phyloP scores from a whole-genome alignment of 2,113 vertebrate genomes.

The Excalfactoria chinensis region DNA sequence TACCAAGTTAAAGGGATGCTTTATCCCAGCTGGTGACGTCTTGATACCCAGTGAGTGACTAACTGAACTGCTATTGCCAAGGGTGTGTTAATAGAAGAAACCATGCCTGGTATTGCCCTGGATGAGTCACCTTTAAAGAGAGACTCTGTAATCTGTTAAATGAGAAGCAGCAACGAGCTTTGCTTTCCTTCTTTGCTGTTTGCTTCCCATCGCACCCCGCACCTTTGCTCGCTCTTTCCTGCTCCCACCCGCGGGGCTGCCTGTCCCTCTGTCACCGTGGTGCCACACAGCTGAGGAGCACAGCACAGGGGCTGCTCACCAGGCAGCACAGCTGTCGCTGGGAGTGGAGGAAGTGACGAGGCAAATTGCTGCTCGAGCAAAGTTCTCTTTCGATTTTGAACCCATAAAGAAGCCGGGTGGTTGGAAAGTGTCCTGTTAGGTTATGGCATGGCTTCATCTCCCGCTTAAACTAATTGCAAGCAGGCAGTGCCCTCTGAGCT shows the following conservation, averaged over 20 bases:
- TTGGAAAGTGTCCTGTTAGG: neutral
- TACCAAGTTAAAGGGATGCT: neutral
- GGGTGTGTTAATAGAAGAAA: conserved; percentile 49
- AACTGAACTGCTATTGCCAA: conserved; percentile 50
- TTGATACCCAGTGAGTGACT: conserved; percentile 49
- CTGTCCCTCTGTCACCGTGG: neutral
- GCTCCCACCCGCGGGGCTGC: neutral
- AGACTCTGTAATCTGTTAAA: conserved; percentile 1
- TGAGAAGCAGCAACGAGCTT: neutral
- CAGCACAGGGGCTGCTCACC: neutral
- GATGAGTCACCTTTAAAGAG: conserved; percentile 50
- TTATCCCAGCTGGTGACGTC: conserved; percentile 2
- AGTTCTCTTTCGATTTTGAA: neutral
- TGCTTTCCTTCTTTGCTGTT: neutral
- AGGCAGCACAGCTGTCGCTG: neutral
- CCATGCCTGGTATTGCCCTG: conserved; percentile 41
- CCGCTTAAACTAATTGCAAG: neutral
- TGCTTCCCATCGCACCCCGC: neutral
- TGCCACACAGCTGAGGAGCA: neutral
- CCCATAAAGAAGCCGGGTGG: neutral
- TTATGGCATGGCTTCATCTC: neutral
- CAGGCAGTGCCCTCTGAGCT: neutral
- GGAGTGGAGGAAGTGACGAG: conserved; percentile 7
- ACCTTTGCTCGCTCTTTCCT: neutral
- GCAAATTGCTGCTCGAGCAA: neutral